Evolutionary conservation across 2,888 invertebrate species (phyloP), one percentile per base, ranked within the genome.

Genomic region (Myopa tessellatipennis): DNA sequence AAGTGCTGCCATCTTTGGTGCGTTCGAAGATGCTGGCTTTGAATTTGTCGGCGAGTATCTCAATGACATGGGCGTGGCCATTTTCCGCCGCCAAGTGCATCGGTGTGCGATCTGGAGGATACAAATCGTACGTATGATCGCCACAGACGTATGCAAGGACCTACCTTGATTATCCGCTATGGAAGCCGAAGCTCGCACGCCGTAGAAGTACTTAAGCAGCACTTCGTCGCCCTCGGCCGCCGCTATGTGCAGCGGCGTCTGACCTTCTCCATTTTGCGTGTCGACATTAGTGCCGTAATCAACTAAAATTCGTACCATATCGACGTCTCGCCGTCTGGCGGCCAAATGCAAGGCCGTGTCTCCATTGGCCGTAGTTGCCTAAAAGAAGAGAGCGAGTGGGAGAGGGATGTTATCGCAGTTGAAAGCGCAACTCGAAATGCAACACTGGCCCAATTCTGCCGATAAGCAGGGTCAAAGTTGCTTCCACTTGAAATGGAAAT

Each of bases 51-150:
- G 98, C 97, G 74, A 99, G 90, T 6, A 98, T 92, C 89, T 99
- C 99, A 79, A 99, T 99, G 85, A 98, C 94, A 75, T 93, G 93
- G 2, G 98, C 98, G 88, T 98, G 97, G 0, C 99, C 99, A 85
- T 96, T 95, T 90, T 99, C 99, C 0, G 99, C 98, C 16, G 99
- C 99, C 85, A 99, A 91, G 89, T 99, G 98, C 92, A 99, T 95
- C 0, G 99, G 98, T 3, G 98, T 98, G 69, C 98, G 94, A 90
- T 99, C 99, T 92, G 90, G 3, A 12, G 18, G 10, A 38, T 36
- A 3, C 7, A 45, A 45, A 45, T 45, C 45, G 45, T 10, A 45
- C 1, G 45, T 8, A 10, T 10, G 7, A 45, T 45, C 45, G 1
- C 58, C 12, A 55, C 45, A 52, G 50, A 16, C 16, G 8, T 34